Evolutionary conservation across 2,888 invertebrate genomes (phyloP), one percentile per base, ranked within the genome.

Genomic region (Drosophila falleni): DNA sequence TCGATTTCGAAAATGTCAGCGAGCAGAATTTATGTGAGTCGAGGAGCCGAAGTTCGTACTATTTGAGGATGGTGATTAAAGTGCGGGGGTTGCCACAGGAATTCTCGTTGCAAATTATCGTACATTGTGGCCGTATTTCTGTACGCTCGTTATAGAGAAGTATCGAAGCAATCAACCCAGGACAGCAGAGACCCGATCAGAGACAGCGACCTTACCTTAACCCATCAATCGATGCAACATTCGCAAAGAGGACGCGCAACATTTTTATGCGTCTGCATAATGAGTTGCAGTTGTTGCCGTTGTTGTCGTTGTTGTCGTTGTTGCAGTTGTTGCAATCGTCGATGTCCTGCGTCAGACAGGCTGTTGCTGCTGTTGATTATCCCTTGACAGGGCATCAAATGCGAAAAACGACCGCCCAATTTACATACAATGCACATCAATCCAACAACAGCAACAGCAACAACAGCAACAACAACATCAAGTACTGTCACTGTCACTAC

Each of bases 351-450:
- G 61, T 69, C 58, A 37, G 64, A 42, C 51, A 39, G 53, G 46
- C 46, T 39, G 59, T 29, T 71, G 55, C 68, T 77, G 81, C 79
- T 84, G 84, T 84, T 87, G 84, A 87, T 87, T 88, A 90, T 90
- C 90, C 86, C 90, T 88, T 88, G 89, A 83, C 89, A 87, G 88
- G 89, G 89, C 87, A 87, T 89, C 89, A 89, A 89, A 87, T 87
- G 88, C 76, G 87, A n/a, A 90, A 87, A 87, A 81, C 87, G 82
- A 89, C 90, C 90, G 91, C 89, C 90, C 90, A 91, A 90, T 90
- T 90, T 91, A 91, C 90, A 90, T 90, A 90, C 90, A 90, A 90
- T 90, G 90, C 89, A 86, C 86, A 89, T 89, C 87, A 90, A 88
- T 90, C 82, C 82, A 81, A 71, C 67, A 80, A 68, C 78, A 71